Evolutionary conservation across 2,888 invertebrate genomes (phyloP).

Genomic region (Spodoptera picta): DNA sequence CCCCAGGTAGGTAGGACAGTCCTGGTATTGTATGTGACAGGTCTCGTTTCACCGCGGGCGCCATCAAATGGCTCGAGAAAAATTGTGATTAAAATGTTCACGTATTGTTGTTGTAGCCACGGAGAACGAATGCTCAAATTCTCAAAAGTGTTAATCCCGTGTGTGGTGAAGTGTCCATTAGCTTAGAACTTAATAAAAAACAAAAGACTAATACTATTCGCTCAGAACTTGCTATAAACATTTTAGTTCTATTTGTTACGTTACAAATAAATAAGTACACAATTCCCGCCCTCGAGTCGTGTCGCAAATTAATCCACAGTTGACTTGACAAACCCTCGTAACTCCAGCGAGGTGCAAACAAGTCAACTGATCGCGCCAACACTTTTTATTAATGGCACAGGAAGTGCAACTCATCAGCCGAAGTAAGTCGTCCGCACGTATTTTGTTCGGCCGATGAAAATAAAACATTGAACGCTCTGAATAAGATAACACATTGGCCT

Average conservation of each 20-base stretch:
- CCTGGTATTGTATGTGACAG: slow-evolving; percentile 50
- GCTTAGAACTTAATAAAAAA: too few relatives aligned
- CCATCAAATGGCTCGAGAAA: slow-evolving; percentile 44
- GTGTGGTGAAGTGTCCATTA: slow-evolving; percentile 2
- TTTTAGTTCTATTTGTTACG: background rate
- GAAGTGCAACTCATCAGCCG: slow-evolving; percentile 52
- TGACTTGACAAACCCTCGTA: slow-evolving; percentile 10
- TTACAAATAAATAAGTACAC: slow-evolving; percentile 2
- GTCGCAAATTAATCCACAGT: slow-evolving; percentile 8
- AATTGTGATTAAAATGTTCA: slow-evolving; percentile 49
- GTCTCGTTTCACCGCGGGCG: slow-evolving; percentile 39
- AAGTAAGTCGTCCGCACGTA: slow-evolving; percentile 49
- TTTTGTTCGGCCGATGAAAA: slow-evolving; percentile 49
- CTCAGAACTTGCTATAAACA: background rate
- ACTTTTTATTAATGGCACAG: slow-evolving; percentile 46
- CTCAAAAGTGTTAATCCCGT: slow-evolving; percentile 28
- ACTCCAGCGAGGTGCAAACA: slow-evolving; percentile 14
- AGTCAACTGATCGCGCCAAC: slow-evolving; percentile 40
- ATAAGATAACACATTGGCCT: slow-evolving; percentile 59
- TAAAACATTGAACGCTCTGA: slow-evolving; percentile 59
- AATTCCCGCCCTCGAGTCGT: background rate
- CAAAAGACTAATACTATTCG: too few relatives aligned
- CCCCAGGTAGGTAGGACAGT: background rate
- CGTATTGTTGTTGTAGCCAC: slow-evolving; percentile 28
- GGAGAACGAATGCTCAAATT: slow-evolving; percentile 25